Percentiles rank a stretch among this genome's conserved stretches.
These are phyloP conservation scores for Buathra laborator DNA, from an alignment of 2,888 invertebrate genomes.

Conservation along the genomic window DNA sequence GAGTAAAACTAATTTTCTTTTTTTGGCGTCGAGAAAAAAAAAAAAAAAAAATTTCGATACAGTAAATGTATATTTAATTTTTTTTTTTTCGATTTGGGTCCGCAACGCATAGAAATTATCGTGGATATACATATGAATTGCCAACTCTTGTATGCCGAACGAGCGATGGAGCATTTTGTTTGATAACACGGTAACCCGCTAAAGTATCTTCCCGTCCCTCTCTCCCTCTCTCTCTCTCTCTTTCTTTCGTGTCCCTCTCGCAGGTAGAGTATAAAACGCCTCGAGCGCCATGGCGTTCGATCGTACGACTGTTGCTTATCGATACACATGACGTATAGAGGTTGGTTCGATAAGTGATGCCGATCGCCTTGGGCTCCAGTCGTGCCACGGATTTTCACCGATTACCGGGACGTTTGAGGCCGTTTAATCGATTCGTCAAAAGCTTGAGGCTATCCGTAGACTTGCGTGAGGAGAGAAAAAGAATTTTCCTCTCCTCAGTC, in stretches of 20 bases:
- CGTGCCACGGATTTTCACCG: conserved; percentile 40
- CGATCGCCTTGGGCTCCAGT: conserved; percentile 43
- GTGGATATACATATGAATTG: neutral
- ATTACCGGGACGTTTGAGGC: conserved; percentile 6
- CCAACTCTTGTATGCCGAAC: conserved; percentile 35
- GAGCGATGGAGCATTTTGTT: conserved; percentile 63
- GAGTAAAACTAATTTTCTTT: too few species aligned
- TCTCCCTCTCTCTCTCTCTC: too few species aligned
- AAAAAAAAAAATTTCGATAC: too few species aligned
- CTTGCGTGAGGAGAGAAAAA: conserved; percentile 10
- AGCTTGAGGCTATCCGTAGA: neutral
- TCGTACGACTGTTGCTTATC: conserved; percentile 55
- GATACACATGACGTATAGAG: conserved; percentile 58
- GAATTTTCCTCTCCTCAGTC: neutral
- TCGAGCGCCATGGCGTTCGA: conserved; percentile 48
- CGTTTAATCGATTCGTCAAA: conserved; percentile 23
- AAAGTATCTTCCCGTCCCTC: neutral
- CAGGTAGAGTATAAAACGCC: neutral
- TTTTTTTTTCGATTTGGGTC: neutral
- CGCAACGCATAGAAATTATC: conserved; percentile 30
- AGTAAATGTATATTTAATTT: too few species aligned
- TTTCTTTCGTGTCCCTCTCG: neutral
- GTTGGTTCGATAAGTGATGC: conserved; percentile 55
- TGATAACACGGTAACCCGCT: conserved; percentile 66
- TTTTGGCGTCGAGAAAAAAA: too few species aligned